Base-by-base conservation (phyloP, 2,888 invertebrate species). In the Pegoplata infirma region DNA sequence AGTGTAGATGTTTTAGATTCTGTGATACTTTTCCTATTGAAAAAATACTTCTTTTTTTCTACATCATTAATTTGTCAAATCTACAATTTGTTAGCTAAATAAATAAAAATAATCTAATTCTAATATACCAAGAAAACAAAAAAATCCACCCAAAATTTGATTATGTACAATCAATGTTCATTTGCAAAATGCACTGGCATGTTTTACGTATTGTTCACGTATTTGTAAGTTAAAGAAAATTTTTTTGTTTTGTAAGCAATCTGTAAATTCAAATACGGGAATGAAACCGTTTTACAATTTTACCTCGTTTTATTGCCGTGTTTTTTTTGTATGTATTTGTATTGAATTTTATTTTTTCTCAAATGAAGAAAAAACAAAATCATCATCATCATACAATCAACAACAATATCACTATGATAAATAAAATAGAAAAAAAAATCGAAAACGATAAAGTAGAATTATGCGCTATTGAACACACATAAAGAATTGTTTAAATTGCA, bases 401-500 rank as follows among this genome's bases (percentile, higher is more conserved):
- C 16, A 68, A 51, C 63, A 51, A 68, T 59, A 72, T 66, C 71
- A n/a, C 17, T 59, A 49, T 46, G 44, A 58, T 61, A 12, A 28
- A 46, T 16, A 0, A 73, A 28, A 56, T 44, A 71, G 64, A 64
- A 56, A 68, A 67, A 53, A 74, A 19, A 17, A 69, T 63, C 19
- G 63, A 69, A 76, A 40, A 76, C 68, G 53, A 44, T 64, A 40
- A 69, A 69, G 56, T 71, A 58, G 63, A 79, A 79, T 79, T 79
- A 79, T 79, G 75, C 79, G 61, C 79, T 72, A 79, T 79, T 79
- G 79, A 75, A 67, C 75, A 71, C 67, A 71, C 63, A 75, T 61
- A 75, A 72, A 74, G 74, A 64, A 72, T 75, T 75, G 75, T 63
- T 72, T 75, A 75, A 75, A 79, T 79, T 79, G 79, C 79, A 79